Conservation (phyloP, 1,140 invertebrate species). For the Pseudomyrmex flavicornis region DNA sequence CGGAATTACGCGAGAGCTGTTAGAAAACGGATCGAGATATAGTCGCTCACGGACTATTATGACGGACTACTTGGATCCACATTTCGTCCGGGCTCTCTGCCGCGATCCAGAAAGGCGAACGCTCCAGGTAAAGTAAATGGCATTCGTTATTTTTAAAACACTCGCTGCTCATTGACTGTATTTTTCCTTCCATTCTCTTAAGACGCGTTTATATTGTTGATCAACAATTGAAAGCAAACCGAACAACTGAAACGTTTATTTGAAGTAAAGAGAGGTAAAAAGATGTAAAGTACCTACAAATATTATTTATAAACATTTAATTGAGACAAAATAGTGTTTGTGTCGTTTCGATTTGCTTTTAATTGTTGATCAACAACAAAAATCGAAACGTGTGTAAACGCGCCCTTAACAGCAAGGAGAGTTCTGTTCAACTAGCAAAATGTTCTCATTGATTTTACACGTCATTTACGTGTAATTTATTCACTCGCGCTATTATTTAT, state of each 20-base stretch:
- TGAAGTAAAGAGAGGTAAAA: no score
- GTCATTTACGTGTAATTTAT: not conserved
- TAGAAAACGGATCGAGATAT: slow-evolving; percentile 67
- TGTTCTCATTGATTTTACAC: not conserved
- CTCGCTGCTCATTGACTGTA: no score
- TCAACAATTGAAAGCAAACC: no score
- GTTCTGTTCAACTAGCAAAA: not conserved
- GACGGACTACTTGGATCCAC: slow-evolving; percentile 87
- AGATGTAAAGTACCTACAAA: no score
- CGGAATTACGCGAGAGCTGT: slow-evolving; percentile 51
- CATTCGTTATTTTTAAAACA: not conserved
- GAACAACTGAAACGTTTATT: no score
- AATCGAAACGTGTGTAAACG: no score
- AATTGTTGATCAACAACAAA: no score
- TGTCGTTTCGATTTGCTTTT: no score
- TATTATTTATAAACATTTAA: no score
- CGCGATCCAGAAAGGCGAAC: slow-evolving; percentile 87
- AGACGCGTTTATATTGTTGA: no score
- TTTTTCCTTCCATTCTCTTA: no score
- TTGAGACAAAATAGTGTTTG: no score
- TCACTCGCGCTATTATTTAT: not conserved
- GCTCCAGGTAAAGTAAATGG: slow-evolving; percentile 83
- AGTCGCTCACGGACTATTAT: slow-evolving; percentile 79
- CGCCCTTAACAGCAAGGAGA: not conserved
- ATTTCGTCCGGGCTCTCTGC: slow-evolving; percentile 87